These are phyloP conservation scores for Proterorhinus semilunaris DNA, from an alignment of 2,113 vertebrate species.

Conservation along the genomic window DNA sequence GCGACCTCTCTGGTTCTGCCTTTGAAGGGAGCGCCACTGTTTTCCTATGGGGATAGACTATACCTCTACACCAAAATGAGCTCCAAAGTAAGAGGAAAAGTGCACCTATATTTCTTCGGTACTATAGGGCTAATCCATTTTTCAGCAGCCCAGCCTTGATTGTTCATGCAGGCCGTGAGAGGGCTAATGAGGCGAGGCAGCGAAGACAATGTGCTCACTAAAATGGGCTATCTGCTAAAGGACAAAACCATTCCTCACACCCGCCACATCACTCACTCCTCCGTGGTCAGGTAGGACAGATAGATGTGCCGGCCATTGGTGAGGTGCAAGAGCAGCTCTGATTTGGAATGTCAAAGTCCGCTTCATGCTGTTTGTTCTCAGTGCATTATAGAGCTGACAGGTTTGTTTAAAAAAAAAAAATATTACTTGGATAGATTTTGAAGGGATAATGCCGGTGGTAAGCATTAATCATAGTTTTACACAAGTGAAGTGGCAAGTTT, in stretches of 20 bases:
- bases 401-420: too few relatives aligned
- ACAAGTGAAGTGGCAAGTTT: too few relatives aligned
- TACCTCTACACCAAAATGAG: conserved; percentile 31
- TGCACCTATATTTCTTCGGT: conserved; percentile 18
- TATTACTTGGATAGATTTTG: too few relatives aligned
- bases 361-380: conserved; percentile 40
- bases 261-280: conserved; percentile 24
- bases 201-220: conserved; percentile 56
- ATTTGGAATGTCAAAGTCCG: conserved; percentile 51
- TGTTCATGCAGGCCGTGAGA: conserved; percentile 60
- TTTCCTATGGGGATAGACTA: conserved; percentile 54
- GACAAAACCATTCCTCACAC: conserved; percentile 54
- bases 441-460: too few relatives aligned
- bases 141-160: conserved; percentile 58
- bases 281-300: conserved; percentile 31
- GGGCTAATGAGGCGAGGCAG: conserved; percentile 59
- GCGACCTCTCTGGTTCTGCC: conserved; percentile 40
- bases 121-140: conserved; percentile 66
- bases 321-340: conserved; percentile 47
- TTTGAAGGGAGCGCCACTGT: conserved; percentile 54
- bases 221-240: conserved; percentile 47
- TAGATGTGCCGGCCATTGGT: conserved; percentile 36
- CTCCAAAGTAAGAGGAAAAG: conserved; percentile 5
- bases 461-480: too few relatives aligned
- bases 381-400: background rate